phyloP scores from a whole-genome alignment of 2,113 vertebrate species.

The Pelecanus crispus region DNA sequence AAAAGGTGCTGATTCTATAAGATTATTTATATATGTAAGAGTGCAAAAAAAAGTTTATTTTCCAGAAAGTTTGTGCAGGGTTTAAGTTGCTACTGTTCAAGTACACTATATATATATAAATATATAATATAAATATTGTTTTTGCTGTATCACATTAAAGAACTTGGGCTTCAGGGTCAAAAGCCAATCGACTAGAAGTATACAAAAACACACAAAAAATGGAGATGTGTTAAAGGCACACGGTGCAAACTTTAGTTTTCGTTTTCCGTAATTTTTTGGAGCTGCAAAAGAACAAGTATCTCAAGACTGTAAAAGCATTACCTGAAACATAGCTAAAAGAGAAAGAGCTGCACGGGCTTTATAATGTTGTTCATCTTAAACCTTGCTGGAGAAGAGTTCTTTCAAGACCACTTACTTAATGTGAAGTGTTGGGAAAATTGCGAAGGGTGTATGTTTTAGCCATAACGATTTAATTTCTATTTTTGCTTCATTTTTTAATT shows the following conservation, averaged over 20 bases:
- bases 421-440: constrained; percentile 74
- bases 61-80: constrained; percentile 77
- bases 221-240: constrained; percentile 53
- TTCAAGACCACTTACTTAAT: constrained; percentile 78
- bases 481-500: constrained; percentile 72
- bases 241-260: constrained; percentile 57
- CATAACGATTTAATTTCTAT: constrained; percentile 67
- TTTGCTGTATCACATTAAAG: constrained; percentile 75
- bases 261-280: constrained; percentile 56
- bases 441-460: constrained; percentile 77
- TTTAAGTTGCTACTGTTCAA: constrained; percentile 77
- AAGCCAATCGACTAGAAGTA: constrained; percentile 57
- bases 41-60: constrained; percentile 74
- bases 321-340: constrained; percentile 58
- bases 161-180: constrained; percentile 74
- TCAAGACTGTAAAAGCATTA: constrained; percentile 57
- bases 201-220: constrained; percentile 46
- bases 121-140: constrained; percentile 68
- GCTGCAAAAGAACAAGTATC: constrained; percentile 64
- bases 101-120: constrained; percentile 69
- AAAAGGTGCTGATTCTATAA: constrained; percentile 88
- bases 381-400: constrained; percentile 71
- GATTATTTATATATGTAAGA: constrained; percentile 81
- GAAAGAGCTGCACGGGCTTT: constrained; percentile 60
- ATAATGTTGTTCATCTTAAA: constrained; percentile 69